Conservation (phyloP, 2,888 invertebrate species). For the Coleophora deauratella region DNA sequence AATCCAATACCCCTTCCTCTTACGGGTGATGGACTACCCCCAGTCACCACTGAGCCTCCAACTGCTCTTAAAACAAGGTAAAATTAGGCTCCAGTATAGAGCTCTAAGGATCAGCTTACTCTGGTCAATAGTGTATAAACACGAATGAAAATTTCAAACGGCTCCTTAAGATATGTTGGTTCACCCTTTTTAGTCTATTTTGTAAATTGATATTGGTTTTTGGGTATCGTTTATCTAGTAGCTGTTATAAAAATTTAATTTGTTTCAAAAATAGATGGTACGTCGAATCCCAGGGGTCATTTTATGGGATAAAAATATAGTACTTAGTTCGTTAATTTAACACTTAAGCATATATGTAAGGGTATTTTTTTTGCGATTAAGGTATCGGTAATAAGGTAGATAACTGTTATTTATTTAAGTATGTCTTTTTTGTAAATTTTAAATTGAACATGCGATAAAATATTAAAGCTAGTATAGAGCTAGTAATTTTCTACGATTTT, state of each 20-base stretch:
- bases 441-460: too few relatives aligned
- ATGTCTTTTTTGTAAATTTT: too few relatives aligned
- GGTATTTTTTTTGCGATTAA: too few relatives aligned
- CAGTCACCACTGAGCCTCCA: slow-evolving; percentile 28
- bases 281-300: background rate
- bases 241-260: slow-evolving; percentile 41
- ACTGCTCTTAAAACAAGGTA: slow-evolving; percentile 3
- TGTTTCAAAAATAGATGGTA: slow-evolving; percentile 10
- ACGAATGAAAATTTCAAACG: slow-evolving; percentile 63
- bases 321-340: background rate
- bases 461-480: too few relatives aligned
- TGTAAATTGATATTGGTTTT: slow-evolving; percentile 58
- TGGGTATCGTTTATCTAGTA: slow-evolving; percentile 35
- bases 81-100: slow-evolving; percentile 14
- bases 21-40: slow-evolving; percentile 44
- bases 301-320: background rate
- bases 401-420: too few relatives aligned
- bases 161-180: slow-evolving; percentile 44
- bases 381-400: too few relatives aligned
- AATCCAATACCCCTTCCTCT: slow-evolving; percentile 54
- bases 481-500: too few relatives aligned
- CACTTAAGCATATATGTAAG: background rate
- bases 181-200: slow-evolving; percentile 57
- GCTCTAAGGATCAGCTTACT: slow-evolving; percentile 23
- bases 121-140: slow-evolving; percentile 43